phyloP scores from a whole-genome alignment of 2,888 invertebrate genomes.

The Protonemura montana region DNA sequence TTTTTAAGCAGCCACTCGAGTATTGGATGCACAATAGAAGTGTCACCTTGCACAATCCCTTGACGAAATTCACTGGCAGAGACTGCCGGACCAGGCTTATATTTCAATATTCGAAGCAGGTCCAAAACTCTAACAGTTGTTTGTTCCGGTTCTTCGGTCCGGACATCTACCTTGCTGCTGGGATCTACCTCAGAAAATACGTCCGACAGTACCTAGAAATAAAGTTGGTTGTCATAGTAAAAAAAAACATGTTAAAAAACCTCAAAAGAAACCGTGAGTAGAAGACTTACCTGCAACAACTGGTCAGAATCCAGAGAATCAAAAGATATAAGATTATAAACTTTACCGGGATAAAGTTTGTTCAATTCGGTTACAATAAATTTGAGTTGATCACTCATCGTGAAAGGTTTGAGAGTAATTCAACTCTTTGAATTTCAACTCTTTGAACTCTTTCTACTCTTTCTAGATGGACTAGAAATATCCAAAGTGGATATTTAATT shows the following conservation, averaged over 20 bases:
- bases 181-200: conserved; percentile 76
- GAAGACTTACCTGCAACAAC: conserved; percentile 68
- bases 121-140: conserved; percentile 76
- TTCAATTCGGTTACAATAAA: conserved; percentile 78
- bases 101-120: conserved; percentile 79
- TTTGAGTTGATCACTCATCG: conserved; percentile 73
- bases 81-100: conserved; percentile 69
- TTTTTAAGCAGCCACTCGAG: conserved; percentile 81
- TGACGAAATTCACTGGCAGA: conserved; percentile 65
- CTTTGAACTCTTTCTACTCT: too few relatives aligned
- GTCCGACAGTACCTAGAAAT: conserved; percentile 70
- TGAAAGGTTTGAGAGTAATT: background rate
- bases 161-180: conserved; percentile 74
- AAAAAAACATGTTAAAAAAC: background rate
- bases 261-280: background rate
- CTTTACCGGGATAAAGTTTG: conserved; percentile 72
- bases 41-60: conserved; percentile 75
- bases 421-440: background rate
- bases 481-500: background rate
- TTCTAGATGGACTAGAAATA: conserved; percentile 2
- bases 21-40: conserved; percentile 77
- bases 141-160: conserved; percentile 78
- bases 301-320: conserved; percentile 79
- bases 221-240: background rate
- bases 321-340: conserved; percentile 84